phyloP scores from a whole-genome alignment of 2,888 invertebrate genomes.

The Drosophila lutescens region DNA sequence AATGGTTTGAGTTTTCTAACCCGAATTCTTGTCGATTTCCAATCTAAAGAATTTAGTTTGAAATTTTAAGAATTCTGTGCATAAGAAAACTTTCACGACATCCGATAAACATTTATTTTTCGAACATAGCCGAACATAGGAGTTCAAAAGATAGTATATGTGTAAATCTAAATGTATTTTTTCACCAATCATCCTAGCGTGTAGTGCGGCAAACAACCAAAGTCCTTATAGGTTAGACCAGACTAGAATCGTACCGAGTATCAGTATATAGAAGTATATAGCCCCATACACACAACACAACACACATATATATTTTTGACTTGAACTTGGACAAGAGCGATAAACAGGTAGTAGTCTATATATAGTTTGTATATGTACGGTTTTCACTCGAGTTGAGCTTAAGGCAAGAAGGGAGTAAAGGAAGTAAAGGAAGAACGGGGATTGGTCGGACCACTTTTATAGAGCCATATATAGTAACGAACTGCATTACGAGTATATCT shows the following conservation, averaged over 20 bases:
- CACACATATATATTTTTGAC: slow-evolving; percentile 50
- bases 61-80: not conserved
- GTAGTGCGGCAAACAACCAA: slow-evolving; percentile 79
- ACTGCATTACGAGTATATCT: slow-evolving; percentile 26
- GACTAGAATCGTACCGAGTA: slow-evolving; percentile 37
- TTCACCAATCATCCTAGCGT: slow-evolving; percentile 76
- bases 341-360: slow-evolving; percentile 49
- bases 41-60: not conserved
- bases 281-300: slow-evolving; percentile 15
- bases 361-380: slow-evolving; percentile 62
- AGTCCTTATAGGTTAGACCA: slow-evolving; percentile 78
- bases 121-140: slow-evolving; percentile 6
- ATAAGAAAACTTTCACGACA: not conserved
- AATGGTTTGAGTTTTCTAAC: not conserved
- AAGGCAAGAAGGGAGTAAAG: slow-evolving; percentile 2
- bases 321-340: slow-evolving; percentile 50
- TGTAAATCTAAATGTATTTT: slow-evolving; percentile 68
- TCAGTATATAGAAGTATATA: slow-evolving; percentile 28
- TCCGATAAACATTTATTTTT: slow-evolving; percentile 24
- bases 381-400: slow-evolving; percentile 49
- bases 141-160: slow-evolving; percentile 26
- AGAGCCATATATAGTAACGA: slow-evolving; percentile 56
- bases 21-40: slow-evolving; percentile 6
- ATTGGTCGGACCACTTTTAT: slow-evolving; percentile 49
- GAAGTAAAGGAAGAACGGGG: slow-evolving; percentile 5